Percentiles rank a stretch among this genome's conserved stretches.
phyloP scores from a whole-genome alignment of 2,797 vertebrate genomes.

The Chloroceryle inda region DNA sequence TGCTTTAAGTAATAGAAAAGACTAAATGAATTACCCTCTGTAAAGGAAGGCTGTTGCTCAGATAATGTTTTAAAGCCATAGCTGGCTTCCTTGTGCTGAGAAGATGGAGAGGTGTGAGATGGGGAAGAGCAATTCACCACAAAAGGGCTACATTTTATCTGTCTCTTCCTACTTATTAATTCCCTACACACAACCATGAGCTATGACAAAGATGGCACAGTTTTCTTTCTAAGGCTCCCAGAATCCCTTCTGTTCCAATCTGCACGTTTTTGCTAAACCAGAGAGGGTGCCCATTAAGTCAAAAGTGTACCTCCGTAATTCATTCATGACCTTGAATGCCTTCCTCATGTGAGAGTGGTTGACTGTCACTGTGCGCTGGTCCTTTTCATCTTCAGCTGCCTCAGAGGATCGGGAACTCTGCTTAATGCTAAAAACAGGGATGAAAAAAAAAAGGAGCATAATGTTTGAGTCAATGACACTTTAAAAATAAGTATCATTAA shows the following conservation, averaged over 20 bases:
- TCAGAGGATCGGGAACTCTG: constrained; percentile 78
- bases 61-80: neutral
- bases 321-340: constrained; percentile 96
- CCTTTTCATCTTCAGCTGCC: constrained; percentile 86
- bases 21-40: neutral
- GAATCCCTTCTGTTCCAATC: neutral
- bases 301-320: constrained; percentile 89
- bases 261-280: neutral
- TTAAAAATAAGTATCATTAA: neutral
- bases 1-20: constrained; percentile 36
- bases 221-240: neutral
- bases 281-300: constrained; percentile 14
- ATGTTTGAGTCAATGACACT: neutral
- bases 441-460: neutral
- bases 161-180: neutral
- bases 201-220: neutral
- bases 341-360: constrained; percentile 94
- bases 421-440: constrained; percentile 75
- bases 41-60: neutral
- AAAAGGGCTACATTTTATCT: neutral
- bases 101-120: neutral
- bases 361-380: constrained; percentile 86
- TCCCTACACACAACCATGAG: neutral
- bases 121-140: neutral
- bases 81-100: neutral